Evolutionary conservation across 2,797 vertebrate genomes (phyloP).

Genomic region (Balearica regulorum): DNA sequence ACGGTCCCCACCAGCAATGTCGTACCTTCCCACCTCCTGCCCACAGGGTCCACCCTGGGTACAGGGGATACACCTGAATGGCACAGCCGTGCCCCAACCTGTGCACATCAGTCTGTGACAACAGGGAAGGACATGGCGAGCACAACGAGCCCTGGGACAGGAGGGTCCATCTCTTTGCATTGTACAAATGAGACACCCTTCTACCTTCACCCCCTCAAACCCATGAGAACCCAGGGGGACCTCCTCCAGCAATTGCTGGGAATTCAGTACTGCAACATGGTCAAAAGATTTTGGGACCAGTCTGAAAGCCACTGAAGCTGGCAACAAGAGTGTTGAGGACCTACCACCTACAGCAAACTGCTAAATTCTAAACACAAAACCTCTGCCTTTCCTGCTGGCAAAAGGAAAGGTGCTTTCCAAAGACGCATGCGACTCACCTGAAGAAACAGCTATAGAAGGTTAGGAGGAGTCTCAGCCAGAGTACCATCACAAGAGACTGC

Average conservation of each 20-base stretch:
- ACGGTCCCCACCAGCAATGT: not conserved
- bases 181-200: no score
- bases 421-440: accelerated
- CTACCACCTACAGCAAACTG: not conserved
- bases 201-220: not conserved
- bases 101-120: not conserved
- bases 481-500: not conserved
- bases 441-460: accelerated
- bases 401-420: not conserved
- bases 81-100: not conserved
- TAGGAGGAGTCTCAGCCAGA: not conserved
- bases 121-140: accelerated
- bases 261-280: not conserved
- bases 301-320: not conserved
- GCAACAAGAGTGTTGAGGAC: not conserved
- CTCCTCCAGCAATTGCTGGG: not conserved
- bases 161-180: not conserved
- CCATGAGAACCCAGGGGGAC: not conserved
- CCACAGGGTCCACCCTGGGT: accelerated
- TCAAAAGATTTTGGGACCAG: not conserved
- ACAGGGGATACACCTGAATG: not conserved
- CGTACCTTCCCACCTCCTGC: not conserved
- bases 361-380: not conserved
- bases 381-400: not conserved
- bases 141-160: accelerated